Evolutionary conservation across 2,113 vertebrate species (phyloP).

Genomic region (Nesospiza acunhae): DNA sequence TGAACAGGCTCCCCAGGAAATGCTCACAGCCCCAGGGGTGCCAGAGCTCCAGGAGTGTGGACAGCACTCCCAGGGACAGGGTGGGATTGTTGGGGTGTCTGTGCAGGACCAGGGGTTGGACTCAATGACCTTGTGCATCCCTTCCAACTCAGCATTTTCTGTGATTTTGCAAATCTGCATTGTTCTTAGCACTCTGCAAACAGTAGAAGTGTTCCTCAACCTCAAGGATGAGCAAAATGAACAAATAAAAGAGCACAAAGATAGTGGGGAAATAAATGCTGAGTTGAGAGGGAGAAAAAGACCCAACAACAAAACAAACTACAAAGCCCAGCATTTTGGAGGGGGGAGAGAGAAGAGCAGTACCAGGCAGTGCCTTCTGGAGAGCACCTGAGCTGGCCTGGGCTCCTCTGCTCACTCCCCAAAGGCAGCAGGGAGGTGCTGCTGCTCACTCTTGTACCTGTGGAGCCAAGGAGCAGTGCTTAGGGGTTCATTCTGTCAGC

Average conservation of each 20-base stretch:
- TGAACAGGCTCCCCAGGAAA: neutral
- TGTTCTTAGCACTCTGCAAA: too few species aligned
- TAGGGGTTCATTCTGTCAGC: neutral
- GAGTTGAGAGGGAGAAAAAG: too few species aligned
- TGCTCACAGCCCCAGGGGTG: fast-evolving
- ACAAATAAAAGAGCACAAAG: neutral
- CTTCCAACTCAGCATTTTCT: neutral
- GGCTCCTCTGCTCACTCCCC: neutral
- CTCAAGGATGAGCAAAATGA: neutral
- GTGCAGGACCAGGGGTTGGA: neutral
- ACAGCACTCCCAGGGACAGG: neutral
- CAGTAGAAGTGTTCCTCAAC: neutral
- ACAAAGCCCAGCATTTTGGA: neutral
- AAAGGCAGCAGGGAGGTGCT: neutral
- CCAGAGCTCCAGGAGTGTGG: neutral
- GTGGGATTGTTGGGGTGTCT: neutral
- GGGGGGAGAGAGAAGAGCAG: neutral
- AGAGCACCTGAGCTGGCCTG: neutral
- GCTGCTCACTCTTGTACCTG: fast-evolving
- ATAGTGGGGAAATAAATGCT: neutral
- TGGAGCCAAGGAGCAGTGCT: neutral
- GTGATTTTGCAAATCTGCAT: neutral
- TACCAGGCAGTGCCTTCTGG: neutral
- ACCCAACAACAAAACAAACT: neutral
- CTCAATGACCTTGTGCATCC: fast-evolving